These are phyloP conservation scores for Mythimna lalbum DNA, from an alignment of 2,888 invertebrate genomes.

Conservation along the genomic window DNA sequence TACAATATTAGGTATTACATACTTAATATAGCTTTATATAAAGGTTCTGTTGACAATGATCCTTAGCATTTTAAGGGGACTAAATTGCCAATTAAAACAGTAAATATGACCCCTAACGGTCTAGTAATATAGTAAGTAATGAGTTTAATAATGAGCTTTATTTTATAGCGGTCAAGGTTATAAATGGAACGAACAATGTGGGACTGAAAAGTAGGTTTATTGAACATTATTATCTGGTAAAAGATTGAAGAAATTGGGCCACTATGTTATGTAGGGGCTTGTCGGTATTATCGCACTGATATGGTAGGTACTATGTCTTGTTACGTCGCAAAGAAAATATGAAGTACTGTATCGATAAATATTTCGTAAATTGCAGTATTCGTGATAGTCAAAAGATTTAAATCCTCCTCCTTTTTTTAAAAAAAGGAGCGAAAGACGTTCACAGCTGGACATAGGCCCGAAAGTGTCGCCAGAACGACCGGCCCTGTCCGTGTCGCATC, in stretches of 20 bases:
- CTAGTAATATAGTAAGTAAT: conserved; percentile 38
- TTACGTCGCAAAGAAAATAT: conserved; percentile 23
- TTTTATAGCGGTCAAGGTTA: conserved; percentile 33
- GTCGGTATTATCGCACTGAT: conserved; percentile 47
- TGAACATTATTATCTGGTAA: conserved; percentile 26
- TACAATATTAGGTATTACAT: conserved; percentile 23
- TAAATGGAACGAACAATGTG: conserved; percentile 13
- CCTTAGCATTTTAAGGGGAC: conserved; percentile 38
- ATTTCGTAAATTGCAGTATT: conserved; percentile 7
- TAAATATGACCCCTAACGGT: conserved; percentile 29
- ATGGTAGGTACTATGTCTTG: neutral
- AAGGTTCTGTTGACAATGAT: conserved; percentile 41
- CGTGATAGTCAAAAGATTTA: neutral
- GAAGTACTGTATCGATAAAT: neutral
- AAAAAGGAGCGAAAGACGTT: too few relatives aligned
- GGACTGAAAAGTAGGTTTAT: conserved; percentile 15
- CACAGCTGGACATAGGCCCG: too few relatives aligned
- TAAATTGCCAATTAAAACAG: conserved; percentile 55
- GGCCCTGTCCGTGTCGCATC: too few relatives aligned
- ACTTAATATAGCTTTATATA: conserved; percentile 21
- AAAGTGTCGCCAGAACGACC: too few relatives aligned
- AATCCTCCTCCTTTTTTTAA: too few relatives aligned
- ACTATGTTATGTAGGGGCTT: conserved; percentile 46
- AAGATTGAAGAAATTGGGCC: conserved; percentile 48
- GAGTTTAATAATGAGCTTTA: conserved; percentile 41